Evolutionary conservation across 1,140 invertebrate genomes (phyloP).

Genomic region (Coelopa frigida): DNA sequence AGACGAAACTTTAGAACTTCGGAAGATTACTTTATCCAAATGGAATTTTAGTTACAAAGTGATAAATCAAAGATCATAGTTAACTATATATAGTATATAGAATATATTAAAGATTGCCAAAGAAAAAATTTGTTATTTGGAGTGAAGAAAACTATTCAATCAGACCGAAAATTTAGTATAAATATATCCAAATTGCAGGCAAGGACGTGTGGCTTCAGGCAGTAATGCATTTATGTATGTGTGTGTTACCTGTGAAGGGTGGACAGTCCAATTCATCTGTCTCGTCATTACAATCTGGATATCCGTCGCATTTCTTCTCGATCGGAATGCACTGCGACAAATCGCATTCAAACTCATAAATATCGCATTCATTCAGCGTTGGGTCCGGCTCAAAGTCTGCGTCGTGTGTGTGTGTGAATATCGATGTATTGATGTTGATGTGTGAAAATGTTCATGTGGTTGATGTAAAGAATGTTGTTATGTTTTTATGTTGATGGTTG

Average conservation of each 20-base stretch:
- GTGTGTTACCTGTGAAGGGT: constrained; percentile 37
- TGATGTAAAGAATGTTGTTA: constrained; percentile 10
- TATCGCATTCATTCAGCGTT: constrained; percentile 30
- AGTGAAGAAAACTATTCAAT: no score
- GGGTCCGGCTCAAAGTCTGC: constrained; percentile 20
- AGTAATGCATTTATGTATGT: no score
- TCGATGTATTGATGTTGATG: constrained; percentile 3
- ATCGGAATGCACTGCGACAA: constrained; percentile 45
- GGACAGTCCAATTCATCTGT: constrained; percentile 64
- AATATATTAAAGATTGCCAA: no score
- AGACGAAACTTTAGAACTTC: no score
- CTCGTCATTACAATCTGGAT: constrained; percentile 61
- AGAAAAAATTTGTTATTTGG: no score
- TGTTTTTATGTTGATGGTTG: constrained; percentile 13
- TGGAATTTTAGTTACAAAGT: no score
- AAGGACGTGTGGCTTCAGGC: no score
- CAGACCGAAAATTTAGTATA: no score
- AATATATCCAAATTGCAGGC: no score
- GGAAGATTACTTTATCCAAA: no score
- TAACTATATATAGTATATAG: no score
- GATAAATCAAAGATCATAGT: no score
- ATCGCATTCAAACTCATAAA: constrained; percentile 40
- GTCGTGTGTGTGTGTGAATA: constrained; percentile 7
- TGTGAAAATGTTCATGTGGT: constrained; percentile 11
- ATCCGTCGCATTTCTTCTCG: constrained; percentile 57